phyloP scores from a whole-genome alignment of 2,888 invertebrate genomes.

The Cheilosia urbana region DNA sequence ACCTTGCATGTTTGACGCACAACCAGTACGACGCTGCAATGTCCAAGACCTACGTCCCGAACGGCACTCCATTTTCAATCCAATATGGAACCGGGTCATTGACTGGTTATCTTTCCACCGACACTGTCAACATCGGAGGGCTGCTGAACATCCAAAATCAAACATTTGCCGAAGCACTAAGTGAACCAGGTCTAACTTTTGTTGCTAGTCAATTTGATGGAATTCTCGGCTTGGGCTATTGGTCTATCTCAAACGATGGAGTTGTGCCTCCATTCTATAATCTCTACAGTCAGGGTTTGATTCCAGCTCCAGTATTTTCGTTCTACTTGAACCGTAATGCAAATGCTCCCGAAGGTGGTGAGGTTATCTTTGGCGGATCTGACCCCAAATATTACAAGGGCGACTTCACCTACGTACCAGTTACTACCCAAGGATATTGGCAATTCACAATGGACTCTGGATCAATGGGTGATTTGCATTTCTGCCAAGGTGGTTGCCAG shows the following conservation, averaged over 20 bases:
- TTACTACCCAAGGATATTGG: slow-evolving; percentile 96
- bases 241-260: slow-evolving; percentile 94
- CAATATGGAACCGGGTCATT: slow-evolving; percentile 98
- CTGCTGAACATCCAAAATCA: slow-evolving; percentile 89
- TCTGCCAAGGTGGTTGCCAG: slow-evolving; percentile 93
- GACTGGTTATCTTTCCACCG: slow-evolving; percentile 97
- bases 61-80: slow-evolving; percentile 96
- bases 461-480: slow-evolving; percentile 84
- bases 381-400: slow-evolving; percentile 94
- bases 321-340: slow-evolving; percentile 96
- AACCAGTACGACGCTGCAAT: slow-evolving; percentile 96
- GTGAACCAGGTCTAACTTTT: slow-evolving; percentile 97
- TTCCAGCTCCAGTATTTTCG: slow-evolving; percentile 92
- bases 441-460: slow-evolving; percentile 96
- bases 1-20: slow-evolving; percentile 98
- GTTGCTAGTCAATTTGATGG: slow-evolving; percentile 99
- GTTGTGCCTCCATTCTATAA: slow-evolving; percentile 96
- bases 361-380: slow-evolving; percentile 96
- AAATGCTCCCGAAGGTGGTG: slow-evolving; percentile 90
- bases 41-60: slow-evolving; percentile 92
- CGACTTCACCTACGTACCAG: slow-evolving; percentile 94
- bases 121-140: slow-evolving; percentile 90
- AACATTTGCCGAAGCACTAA: slow-evolving; percentile 97
- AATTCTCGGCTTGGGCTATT: slow-evolving; percentile 97
- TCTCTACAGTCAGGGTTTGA: slow-evolving; percentile 92